phyloP scores from a whole-genome alignment of 2,113 vertebrate genomes.

The Eurystomus gularis region DNA sequence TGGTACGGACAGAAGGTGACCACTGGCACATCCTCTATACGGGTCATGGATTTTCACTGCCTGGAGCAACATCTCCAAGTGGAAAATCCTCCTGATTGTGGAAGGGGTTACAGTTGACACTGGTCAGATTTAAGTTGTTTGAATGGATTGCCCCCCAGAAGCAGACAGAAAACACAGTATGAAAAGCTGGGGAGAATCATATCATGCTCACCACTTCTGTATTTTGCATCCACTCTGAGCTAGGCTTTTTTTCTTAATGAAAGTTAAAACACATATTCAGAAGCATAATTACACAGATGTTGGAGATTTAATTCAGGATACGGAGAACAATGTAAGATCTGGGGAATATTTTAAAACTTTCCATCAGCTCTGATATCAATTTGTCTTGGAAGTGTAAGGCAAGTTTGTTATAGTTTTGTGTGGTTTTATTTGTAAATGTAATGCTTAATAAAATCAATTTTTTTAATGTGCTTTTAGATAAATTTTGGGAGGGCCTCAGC shows the following conservation, averaged over 20 bases:
- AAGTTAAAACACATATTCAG: neutral
- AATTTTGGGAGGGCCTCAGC: neutral
- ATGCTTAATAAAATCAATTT: neutral
- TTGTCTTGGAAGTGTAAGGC: neutral
- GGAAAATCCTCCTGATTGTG: neutral
- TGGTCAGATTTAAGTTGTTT: neutral
- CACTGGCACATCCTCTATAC: accelerated
- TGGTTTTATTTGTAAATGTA: neutral
- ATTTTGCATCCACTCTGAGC: neutral
- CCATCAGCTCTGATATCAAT: neutral
- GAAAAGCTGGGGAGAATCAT: neutral
- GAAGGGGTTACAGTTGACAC: neutral
- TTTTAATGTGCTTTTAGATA: neutral
- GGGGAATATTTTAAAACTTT: neutral
- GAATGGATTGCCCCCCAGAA: neutral
- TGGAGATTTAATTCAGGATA: neutral
- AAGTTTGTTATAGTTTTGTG: neutral
- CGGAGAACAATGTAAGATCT: neutral
- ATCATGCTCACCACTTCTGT: accelerated
- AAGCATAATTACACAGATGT: accelerated
- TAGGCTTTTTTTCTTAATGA: neutral
- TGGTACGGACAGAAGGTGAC: accelerated
- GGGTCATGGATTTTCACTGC: neutral
- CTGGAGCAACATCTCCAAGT: neutral
- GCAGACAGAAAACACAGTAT: neutral